Conservation (phyloP, 2,888 invertebrate species). For the Uropetala carovei region DNA sequence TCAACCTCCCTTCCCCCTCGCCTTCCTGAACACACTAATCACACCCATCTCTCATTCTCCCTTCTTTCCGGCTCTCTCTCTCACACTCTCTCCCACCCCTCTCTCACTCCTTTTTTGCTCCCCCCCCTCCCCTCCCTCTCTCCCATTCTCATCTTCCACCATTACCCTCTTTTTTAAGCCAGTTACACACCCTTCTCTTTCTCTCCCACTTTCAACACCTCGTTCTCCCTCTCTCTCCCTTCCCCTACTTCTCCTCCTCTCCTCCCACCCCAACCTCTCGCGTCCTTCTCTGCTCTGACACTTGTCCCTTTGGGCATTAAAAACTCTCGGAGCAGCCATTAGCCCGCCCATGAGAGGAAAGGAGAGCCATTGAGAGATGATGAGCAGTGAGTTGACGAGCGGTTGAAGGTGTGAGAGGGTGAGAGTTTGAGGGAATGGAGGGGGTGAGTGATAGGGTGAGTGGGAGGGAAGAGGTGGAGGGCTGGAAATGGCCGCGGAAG, state of each 20-base stretch:
- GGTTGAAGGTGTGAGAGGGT: background rate
- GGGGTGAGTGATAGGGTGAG: background rate
- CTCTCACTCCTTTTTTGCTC: background rate
- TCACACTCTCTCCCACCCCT: background rate
- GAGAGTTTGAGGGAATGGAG: background rate
- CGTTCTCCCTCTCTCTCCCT: background rate
- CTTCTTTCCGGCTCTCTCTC: background rate
- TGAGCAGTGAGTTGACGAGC: constrained; percentile 18
- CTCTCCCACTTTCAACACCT: background rate
- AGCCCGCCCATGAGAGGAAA: constrained; percentile 17
- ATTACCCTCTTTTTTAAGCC: background rate
- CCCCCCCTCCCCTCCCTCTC: background rate
- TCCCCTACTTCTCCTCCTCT: background rate
- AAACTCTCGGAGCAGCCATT: constrained; percentile 23
- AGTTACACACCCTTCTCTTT: background rate
- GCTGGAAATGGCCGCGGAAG: background rate
- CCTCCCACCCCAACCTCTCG: background rate
- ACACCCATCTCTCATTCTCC: background rate
- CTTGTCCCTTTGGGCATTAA: constrained; percentile 12
- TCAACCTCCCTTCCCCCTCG: background rate
- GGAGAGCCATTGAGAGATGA: constrained; percentile 13
- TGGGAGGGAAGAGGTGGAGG: background rate
- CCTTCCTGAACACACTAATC: no score
- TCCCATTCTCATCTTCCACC: background rate
- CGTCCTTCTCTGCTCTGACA: background rate